Conservation (phyloP, 2,888 invertebrate species). For the Meganola albula region DNA sequence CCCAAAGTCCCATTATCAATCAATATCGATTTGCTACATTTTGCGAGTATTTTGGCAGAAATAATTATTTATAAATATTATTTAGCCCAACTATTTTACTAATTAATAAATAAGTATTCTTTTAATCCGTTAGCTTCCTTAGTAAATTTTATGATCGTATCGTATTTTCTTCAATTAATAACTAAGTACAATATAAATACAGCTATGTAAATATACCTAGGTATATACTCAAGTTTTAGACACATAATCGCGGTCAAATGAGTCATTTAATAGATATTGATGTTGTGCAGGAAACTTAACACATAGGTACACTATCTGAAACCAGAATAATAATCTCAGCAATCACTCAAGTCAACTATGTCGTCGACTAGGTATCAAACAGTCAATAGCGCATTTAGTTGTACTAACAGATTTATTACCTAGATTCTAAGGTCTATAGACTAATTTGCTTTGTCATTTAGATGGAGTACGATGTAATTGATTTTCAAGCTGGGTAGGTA, state of each 20-base stretch:
- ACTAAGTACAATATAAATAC: no score
- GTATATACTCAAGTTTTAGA: no score
- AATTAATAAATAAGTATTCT: no score
- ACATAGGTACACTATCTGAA: constrained; percentile 20
- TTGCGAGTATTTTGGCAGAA: no score
- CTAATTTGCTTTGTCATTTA: constrained; percentile 25
- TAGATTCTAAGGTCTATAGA: constrained; percentile 12
- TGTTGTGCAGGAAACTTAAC: constrained; percentile 15
- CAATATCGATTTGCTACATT: no score
- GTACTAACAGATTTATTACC: constrained; percentile 23
- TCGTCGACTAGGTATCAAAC: constrained; percentile 21
- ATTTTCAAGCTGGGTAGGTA: constrained; percentile 30
- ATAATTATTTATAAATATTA: no score
- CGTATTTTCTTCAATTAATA: no score
- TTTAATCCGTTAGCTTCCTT: no score
- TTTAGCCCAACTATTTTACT: no score
- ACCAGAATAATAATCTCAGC: constrained; percentile 13
- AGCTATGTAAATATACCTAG: no score
- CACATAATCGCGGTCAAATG: constrained; percentile 14
- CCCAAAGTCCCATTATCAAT: no score
- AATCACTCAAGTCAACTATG: constrained; percentile 13
- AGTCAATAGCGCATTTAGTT: constrained; percentile 25
- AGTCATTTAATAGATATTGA: constrained; percentile 14
- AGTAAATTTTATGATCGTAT: no score
- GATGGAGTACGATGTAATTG: constrained; percentile 24